A percentile compares a stretch with the other conserved stretches of the same genome.
Evolutionary conservation across 2,797 vertebrate species (phyloP).

Genomic region (Mycteria americana): DNA sequence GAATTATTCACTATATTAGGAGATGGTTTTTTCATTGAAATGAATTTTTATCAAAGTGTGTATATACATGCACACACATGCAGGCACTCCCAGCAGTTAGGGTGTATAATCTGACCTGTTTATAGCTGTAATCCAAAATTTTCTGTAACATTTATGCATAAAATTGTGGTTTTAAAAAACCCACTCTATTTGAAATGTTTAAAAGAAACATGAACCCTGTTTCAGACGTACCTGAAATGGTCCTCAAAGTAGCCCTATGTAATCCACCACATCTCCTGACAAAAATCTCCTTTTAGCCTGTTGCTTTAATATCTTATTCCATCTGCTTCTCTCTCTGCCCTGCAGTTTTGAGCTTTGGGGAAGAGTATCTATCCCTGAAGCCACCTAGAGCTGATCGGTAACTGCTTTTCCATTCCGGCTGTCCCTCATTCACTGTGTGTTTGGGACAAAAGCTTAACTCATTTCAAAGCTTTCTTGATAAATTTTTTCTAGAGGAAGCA

Average conservation of each 20-base stretch:
- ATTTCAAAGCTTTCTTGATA: not conserved
- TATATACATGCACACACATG: fast-evolving
- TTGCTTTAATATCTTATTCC: not conserved
- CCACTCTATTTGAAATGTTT: not conserved
- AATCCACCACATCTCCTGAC: not conserved
- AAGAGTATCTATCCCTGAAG: not conserved
- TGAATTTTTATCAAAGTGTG: not conserved
- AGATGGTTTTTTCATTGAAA: not conserved
- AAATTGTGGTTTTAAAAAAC: not conserved
- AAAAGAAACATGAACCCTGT: not conserved
- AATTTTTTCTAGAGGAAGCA: not conserved
- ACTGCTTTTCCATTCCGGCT: not conserved
- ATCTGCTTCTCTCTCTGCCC: not conserved
- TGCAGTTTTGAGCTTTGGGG: not conserved
- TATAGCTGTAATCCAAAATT: not conserved
- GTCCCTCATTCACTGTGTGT: not conserved
- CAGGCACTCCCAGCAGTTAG: not conserved
- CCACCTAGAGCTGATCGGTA: not conserved
- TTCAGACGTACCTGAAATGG: not conserved
- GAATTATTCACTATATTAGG: not conserved
- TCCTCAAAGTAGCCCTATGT: not conserved
- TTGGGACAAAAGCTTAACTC: not conserved
- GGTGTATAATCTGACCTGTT: not conserved
- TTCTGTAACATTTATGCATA: not conserved
- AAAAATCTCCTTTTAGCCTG: not conserved